Evolutionary conservation across 2,888 invertebrate species (phyloP).

Genomic region (Thalpophila matura): DNA sequence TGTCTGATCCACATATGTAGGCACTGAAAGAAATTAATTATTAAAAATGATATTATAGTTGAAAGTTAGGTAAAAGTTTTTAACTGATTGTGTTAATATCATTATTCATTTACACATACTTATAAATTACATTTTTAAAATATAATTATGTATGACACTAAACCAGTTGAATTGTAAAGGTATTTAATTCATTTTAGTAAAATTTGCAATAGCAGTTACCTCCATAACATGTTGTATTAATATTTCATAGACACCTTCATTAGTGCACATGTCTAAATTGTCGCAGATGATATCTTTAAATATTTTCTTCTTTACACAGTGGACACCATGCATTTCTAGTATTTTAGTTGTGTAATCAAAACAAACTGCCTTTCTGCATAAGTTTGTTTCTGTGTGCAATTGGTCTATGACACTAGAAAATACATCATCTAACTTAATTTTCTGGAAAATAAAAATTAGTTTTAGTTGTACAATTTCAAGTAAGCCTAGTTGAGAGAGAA

Average conservation of each 20-base stretch:
- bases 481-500: neutral
- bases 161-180: too few species aligned
- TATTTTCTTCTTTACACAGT: constrained; percentile 76
- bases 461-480: neutral
- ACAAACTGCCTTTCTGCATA: constrained; percentile 78
- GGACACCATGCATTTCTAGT: constrained; percentile 75
- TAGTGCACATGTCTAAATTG: constrained; percentile 78
- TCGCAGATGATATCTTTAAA: constrained; percentile 78
- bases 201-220: constrained; percentile 71
- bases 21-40: constrained; percentile 73
- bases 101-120: too few species aligned
- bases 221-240: constrained; percentile 75
- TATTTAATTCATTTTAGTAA: too few species aligned
- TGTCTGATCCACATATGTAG: constrained; percentile 80
- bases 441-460: constrained; percentile 61
- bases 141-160: too few species aligned
- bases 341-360: constrained; percentile 75
- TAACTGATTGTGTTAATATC: too few species aligned
- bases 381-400: constrained; percentile 77
- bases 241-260: constrained; percentile 76
- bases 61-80: too few species aligned
- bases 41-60: too few species aligned
- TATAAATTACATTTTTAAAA: too few species aligned
- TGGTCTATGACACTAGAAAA: constrained; percentile 75
- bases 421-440: constrained; percentile 74